phyloP scores from a whole-genome alignment of 2,113 vertebrate genomes.

The Hydrolagus affinis region DNA sequence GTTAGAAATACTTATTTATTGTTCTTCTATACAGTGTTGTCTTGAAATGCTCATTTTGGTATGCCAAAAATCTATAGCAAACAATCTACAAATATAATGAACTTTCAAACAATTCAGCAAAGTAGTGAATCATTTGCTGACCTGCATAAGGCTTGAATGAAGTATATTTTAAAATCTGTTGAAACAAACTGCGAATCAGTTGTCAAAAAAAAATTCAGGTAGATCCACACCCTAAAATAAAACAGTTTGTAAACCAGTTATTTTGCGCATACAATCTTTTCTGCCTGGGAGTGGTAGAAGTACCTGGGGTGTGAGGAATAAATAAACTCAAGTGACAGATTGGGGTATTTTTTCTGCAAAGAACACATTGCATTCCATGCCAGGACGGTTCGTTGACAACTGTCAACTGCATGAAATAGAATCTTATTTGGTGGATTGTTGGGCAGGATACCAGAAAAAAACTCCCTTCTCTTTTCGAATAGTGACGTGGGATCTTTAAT shows the following conservation, averaged over 20 bases:
- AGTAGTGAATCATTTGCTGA: not conserved
- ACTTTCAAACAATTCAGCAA: not conserved
- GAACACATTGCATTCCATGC: not conserved
- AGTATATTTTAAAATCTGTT: not conserved
- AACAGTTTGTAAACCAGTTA: not conserved
- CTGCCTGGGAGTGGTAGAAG: not conserved
- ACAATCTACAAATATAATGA: not conserved
- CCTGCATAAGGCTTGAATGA: not conserved
- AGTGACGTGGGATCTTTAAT: too few relatives aligned
- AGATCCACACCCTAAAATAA: constrained; percentile 26
- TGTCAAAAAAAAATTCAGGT: not conserved
- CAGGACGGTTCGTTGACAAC: too few relatives aligned
- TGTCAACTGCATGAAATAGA: not conserved
- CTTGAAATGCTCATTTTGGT: not conserved
- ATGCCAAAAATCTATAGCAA: not conserved
- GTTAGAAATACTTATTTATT: too few relatives aligned
- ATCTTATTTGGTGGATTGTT: too few relatives aligned
- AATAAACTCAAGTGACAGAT: not conserved
- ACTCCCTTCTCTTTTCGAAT: too few relatives aligned
- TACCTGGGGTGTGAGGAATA: not conserved
- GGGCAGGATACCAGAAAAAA: too few relatives aligned
- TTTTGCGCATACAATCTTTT: not conserved
- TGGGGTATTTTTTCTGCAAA: not conserved
- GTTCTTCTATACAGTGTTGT: too few relatives aligned
- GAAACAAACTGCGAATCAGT: not conserved